These are phyloP conservation scores for Clepsis dumicolana DNA, from an alignment of 2,888 invertebrate genomes.

Conservation along the genomic window DNA sequence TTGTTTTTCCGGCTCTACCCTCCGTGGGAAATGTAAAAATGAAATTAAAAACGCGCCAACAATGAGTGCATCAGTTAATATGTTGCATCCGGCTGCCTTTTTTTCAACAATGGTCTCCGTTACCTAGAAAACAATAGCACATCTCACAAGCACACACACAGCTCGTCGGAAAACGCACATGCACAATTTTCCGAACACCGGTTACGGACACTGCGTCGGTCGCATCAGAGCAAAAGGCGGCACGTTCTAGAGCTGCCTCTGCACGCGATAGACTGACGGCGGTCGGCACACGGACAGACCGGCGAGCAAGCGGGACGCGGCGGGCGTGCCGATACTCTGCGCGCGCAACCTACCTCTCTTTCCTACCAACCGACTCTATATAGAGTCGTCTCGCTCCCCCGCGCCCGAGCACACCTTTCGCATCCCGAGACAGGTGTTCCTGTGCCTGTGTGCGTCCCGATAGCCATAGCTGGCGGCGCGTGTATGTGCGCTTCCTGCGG, in stretches of 20 bases:
- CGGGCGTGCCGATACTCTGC: constrained; percentile 80
- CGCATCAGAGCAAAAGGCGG: constrained; percentile 79
- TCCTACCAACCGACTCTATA: constrained; percentile 60
- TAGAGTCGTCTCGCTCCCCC: constrained; percentile 68
- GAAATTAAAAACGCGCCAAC: constrained; percentile 69
- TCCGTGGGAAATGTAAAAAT: constrained; percentile 68
- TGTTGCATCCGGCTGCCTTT: constrained; percentile 74
- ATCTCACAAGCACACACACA: constrained; percentile 85
- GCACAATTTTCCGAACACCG: constrained; percentile 86
- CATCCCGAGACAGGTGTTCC: constrained; percentile 84
- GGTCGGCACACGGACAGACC: constrained; percentile 61
- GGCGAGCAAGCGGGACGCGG: constrained; percentile 81
- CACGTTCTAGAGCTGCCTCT: constrained; percentile 79
- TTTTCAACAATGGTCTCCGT: constrained; percentile 69
- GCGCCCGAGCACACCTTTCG: constrained; percentile 83
- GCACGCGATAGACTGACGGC: constrained; percentile 83
- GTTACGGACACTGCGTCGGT: constrained; percentile 84
- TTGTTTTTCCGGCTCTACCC: constrained; percentile 54
- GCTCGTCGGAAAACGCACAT: constrained; percentile 85
- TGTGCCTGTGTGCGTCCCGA: constrained; percentile 80
- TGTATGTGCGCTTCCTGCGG: constrained; percentile 84
- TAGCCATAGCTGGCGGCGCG: constrained; percentile 55
- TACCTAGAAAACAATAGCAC: constrained; percentile 86
- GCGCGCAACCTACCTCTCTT: constrained; percentile 77
- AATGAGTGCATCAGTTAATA: constrained; percentile 66